Base-by-base conservation (phyloP, 2,888 invertebrate genomes). In the Phorcus lineatus region DNA sequence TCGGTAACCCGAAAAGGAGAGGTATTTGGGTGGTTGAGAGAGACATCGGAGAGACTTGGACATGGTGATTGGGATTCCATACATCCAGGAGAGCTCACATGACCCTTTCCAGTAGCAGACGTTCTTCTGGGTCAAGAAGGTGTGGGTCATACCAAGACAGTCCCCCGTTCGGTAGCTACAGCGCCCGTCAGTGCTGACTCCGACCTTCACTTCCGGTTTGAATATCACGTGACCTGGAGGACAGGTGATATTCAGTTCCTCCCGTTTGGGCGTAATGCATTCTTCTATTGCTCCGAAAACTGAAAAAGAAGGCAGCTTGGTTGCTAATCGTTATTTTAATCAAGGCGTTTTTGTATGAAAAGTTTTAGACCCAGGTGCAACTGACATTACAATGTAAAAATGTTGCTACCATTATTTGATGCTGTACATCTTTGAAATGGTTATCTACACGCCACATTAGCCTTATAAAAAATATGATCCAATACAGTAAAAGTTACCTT, bases 61-160 rank as follows among this genome's bases (percentile, higher is more conserved):
- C 52, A 82, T 74, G 16, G 85, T 55, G 2, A 87, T 84, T 6
- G 82, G 85, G 19, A 81, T 66, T 4, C 67, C 53, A 0, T 78
- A 81, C 11, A 57, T 24, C 86, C 87, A 86, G 1, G 79, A 80
- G 28, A 87, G 57, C 52, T 78, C 77, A 62, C 87, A 87, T n/a
- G 53, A 40, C 28, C 77, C 78, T 55, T 78, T 79, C 87, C 87
- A 87, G 81, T 81, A 85, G 57, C 87, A 87, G 53, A 81, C 57
- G 55, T 83, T 83, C 36, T 79, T 62, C 67, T 86, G 86, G 16
- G 83, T 81, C 9, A 86, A 80, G 16, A 84, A 78, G 7, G 78
- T 81, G n/a, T 83, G 83, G 0, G 85, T 82, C 31, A 79, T 74
- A 6, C 87, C 87, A 0, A 82, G 79, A 75, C 87, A 87, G 78